A percentile compares a stretch with the other conserved stretches of the same genome.
These are phyloP conservation scores for Agrochola lychnidis DNA, from an alignment of 2,888 invertebrate genomes.

Conservation along the genomic window DNA sequence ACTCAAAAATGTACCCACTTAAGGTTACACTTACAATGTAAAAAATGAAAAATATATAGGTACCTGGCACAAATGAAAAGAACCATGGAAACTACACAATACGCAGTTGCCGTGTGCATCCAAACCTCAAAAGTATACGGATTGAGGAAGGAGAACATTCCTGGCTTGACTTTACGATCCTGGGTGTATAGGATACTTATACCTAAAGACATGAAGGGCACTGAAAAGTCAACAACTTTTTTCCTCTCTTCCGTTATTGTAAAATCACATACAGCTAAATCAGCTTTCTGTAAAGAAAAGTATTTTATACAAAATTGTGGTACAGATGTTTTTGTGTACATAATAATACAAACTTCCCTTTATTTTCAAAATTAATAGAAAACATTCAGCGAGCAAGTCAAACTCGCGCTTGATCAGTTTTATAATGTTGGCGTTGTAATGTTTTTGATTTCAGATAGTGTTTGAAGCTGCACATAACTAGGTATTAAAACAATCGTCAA, in stretches of 20 bases:
- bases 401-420: not conserved
- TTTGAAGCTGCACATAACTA: not conserved
- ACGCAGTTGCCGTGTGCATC: conserved; percentile 96
- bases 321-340: not conserved
- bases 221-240: conserved; percentile 97
- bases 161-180: conserved; percentile 94
- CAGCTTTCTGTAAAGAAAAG: conserved; percentile 78
- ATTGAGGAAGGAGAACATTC: conserved; percentile 96
- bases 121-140: conserved; percentile 96
- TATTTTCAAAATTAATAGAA: too few species aligned
- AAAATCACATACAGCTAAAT: conserved; percentile 91
- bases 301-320: not conserved
- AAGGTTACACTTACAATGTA: not conserved
- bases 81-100: conserved; percentile 95
- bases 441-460: not conserved
- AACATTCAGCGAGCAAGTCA: too few species aligned
- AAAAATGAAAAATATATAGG: conserved; percentile 27
- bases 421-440: not conserved
- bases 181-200: conserved; percentile 97
- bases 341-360: not conserved
- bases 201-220: conserved; percentile 98
- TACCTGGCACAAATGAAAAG: conserved; percentile 95
- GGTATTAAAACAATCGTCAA: not conserved
- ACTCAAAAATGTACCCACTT: not conserved
- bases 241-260: conserved; percentile 98